Conservation (phyloP, 2,888 invertebrate species). For the Pyrrhia umbra region DNA sequence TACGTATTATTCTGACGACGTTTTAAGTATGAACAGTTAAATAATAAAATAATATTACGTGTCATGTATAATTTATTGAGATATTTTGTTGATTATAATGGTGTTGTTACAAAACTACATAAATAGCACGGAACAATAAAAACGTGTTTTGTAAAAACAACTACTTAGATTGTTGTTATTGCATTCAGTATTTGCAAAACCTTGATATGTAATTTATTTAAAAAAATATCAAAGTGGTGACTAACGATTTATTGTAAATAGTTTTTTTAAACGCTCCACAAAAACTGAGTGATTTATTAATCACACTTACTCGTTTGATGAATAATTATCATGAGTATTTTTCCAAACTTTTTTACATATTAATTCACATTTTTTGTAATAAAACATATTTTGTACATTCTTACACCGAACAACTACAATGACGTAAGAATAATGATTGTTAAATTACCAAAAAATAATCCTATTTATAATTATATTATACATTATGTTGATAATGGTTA, state of each 20-base stretch:
- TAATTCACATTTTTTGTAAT: not conserved
- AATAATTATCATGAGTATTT: too few species aligned
- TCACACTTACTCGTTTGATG: too few species aligned
- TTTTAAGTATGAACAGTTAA: not conserved
- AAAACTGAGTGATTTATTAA: not conserved
- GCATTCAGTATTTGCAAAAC: constrained; percentile 36
- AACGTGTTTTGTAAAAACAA: constrained; percentile 38
- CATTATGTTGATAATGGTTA: too few species aligned
- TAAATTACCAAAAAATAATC: too few species aligned
- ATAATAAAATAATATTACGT: not conserved
- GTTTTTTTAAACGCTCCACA: constrained; percentile 18
- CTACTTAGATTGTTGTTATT: constrained; percentile 51
- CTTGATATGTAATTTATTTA: constrained; percentile 31
- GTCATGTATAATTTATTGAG: not conserved
- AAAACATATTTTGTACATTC: not conserved
- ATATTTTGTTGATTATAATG: constrained; percentile 16
- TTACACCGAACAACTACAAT: too few species aligned
- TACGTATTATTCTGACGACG: not conserved
- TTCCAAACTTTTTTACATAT: not conserved
- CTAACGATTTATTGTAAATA: not conserved
- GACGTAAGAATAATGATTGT: too few species aligned
- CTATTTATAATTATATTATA: too few species aligned
- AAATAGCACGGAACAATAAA: constrained; percentile 28
- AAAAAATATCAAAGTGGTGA: constrained; percentile 21
- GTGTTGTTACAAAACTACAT: constrained; percentile 31